These are phyloP conservation scores for Diploscapter pachys DNA, from an alignment of 1,140 invertebrate genomes.

Conservation along the genomic window DNA sequence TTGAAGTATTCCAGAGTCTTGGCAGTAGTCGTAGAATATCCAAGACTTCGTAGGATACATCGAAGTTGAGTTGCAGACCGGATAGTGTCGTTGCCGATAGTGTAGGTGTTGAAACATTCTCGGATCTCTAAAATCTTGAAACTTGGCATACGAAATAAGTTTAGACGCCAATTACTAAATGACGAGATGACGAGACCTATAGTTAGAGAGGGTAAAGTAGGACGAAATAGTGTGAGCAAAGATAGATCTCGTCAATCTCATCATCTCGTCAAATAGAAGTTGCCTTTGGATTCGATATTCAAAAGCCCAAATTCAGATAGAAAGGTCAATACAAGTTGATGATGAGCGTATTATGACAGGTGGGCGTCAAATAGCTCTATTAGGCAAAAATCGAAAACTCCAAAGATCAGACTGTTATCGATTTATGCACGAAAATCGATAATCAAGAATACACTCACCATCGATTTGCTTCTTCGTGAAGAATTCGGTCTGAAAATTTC, in stretches of 20 bases:
- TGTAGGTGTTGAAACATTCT: slow-evolving; percentile 30
- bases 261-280: background rate
- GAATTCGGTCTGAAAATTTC: slow-evolving; percentile 23
- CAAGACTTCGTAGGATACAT: slow-evolving; percentile 27
- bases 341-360: background rate
- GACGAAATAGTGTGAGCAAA: too few relatives aligned
- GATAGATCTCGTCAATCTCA: too few relatives aligned
- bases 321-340: background rate
- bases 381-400: background rate
- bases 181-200: background rate
- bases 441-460: slow-evolving; percentile 8
- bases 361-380: background rate
- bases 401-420: background rate
- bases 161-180: background rate
- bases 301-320: background rate
- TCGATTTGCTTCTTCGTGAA: slow-evolving; percentile 28
- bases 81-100: slow-evolving; percentile 8
- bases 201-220: too few relatives aligned
- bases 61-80: slow-evolving; percentile 12
- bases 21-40: slow-evolving; percentile 20
- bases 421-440: background rate
- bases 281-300: background rate
- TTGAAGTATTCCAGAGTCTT: slow-evolving; percentile 25
- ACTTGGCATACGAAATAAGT: background rate
- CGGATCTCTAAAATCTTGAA: slow-evolving; percentile 24